Base-by-base conservation (phyloP, 2,797 vertebrate genomes). In the Phataginus tricuspis region DNA sequence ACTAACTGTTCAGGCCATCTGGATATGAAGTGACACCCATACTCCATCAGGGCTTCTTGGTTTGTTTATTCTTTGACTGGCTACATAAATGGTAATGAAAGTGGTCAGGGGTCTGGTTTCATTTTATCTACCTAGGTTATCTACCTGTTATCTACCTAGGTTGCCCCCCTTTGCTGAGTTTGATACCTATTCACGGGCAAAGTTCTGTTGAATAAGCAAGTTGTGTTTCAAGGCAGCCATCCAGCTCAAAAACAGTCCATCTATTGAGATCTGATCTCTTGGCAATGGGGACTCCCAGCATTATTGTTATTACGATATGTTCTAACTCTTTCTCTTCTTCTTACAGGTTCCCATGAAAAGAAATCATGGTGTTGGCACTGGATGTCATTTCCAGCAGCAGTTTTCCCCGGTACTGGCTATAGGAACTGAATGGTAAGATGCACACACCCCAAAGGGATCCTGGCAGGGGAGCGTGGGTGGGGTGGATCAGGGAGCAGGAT, bases 131-230 rank as follows among this genome's bases (percentile, higher is more conserved):
- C 94, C 94, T 96, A 86, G 91, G 92, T 80, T 91, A 37, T 37
- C 37, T 37, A 37, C 37, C 37, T 37, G 37, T 37, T 37, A 37
- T 37, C 37, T 92, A 96, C 94, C 94, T 96, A 86, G 91, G 92
- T 80, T 91, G 92, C 94, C 80, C 92, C 91, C 90, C 75, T 94
- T 84, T 90, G 86, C 93, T 94, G 90, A 97, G 78, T 94, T 79
- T 91, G 90, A 97, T 96, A 97, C 91, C 92, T 92, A 80, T 94
- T 97, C 96, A 86, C 69, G 96, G 97, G 92, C 97, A 97, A 97
- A 98, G 97, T 98, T 98, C 95, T 98, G 92, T 97, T 96, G 97
- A 98, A 97, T 97, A 98, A 98, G 96, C 96, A 98, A 11, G 29
- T 95, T 97, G 91, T 94, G 87, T 97, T 98, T 98, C 96, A 95